A percentile compares a stretch with the other conserved stretches of the same genome.
Conservation (phyloP, 2,797 vertebrate genomes). For the Distichodus sexfasciatus region DNA sequence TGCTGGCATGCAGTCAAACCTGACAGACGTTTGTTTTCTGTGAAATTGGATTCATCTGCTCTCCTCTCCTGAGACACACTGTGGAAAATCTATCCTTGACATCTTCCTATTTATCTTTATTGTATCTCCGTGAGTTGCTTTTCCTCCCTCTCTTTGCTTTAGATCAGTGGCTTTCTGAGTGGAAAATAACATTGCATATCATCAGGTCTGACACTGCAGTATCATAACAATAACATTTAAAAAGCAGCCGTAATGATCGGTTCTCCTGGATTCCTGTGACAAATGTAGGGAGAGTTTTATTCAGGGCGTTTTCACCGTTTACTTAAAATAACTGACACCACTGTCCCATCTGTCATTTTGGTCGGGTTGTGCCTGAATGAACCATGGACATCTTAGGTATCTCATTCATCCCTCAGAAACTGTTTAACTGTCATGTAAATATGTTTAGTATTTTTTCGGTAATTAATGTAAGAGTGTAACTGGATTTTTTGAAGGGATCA, state of each 20-base stretch:
- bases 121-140: conserved; percentile 43
- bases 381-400: too few relatives aligned
- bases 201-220: conserved; percentile 70
- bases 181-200: conserved; percentile 57
- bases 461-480: too few relatives aligned
- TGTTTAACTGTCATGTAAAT: too few relatives aligned
- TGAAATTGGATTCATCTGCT: conserved; percentile 51
- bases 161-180: conserved; percentile 51
- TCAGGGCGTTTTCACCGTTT: conserved; percentile 4
- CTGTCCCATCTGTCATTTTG: too few relatives aligned
- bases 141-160: conserved; percentile 32
- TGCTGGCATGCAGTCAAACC: conserved; percentile 30
- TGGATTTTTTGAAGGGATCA: background rate
- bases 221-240: conserved; percentile 64
- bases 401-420: too few relatives aligned
- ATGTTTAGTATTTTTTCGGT: too few relatives aligned
- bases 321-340: too few relatives aligned
- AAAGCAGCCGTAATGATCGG: conserved; percentile 58
- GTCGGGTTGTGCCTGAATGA: background rate
- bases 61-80: conserved; percentile 34
- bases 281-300: conserved; percentile 65
- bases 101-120: conserved; percentile 44
- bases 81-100: conserved; percentile 47
- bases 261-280: conserved; percentile 62
- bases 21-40: conserved; percentile 46